Conservation (phyloP, 2,113 vertebrate genomes). For the Vicugna pacos region DNA sequence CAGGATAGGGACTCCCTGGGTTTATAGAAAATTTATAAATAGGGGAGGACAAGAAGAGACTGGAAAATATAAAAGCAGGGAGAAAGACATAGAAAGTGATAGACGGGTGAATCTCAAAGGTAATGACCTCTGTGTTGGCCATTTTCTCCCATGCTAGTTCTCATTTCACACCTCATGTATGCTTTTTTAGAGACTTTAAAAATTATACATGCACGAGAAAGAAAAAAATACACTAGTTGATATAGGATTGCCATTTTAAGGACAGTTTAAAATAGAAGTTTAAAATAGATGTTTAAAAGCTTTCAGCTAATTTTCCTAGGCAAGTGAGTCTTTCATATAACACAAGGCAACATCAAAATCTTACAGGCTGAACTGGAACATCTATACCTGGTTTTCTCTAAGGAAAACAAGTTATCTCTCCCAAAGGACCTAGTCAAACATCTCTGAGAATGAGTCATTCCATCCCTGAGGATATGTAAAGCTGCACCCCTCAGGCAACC, state of each 20-base stretch:
- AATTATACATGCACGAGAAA: background rate
- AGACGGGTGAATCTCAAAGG: background rate
- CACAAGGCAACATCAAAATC: background rate
- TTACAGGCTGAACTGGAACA: background rate
- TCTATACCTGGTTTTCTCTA: conserved; percentile 5
- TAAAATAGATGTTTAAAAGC: background rate
- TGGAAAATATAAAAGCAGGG: background rate
- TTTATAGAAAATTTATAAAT: background rate
- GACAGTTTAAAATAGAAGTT: background rate
- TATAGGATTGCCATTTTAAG: background rate
- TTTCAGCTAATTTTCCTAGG: background rate
- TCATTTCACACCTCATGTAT: background rate
- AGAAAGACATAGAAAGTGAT: background rate
- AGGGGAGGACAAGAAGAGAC: background rate
- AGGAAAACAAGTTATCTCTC: conserved; percentile 31
- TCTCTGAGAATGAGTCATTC: background rate
- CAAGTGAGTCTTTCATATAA: background rate
- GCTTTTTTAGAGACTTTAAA: conserved; percentile 1
- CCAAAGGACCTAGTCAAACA: conserved; percentile 17
- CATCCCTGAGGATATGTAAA: background rate
- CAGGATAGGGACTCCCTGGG: background rate
- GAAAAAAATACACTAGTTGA: background rate
- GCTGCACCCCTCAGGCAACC: background rate
- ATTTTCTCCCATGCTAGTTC: background rate
- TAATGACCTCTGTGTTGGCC: background rate